A percentile compares a stretch with the other conserved stretches of the same genome.
Evolutionary conservation across 1,140 invertebrate species (phyloP).

Genomic region (Dreissena polymorpha): DNA sequence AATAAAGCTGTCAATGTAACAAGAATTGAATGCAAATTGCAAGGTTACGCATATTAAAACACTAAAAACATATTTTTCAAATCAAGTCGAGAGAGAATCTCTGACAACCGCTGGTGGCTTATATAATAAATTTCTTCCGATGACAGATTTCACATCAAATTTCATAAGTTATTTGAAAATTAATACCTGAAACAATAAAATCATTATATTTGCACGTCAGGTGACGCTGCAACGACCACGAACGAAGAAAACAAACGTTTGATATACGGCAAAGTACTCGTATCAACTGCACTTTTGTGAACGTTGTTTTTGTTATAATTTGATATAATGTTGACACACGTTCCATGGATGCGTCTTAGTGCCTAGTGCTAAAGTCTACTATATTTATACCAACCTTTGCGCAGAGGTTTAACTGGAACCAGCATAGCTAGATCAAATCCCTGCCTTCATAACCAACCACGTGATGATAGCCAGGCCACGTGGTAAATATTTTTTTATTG

Average conservation of each 20-base stretch:
- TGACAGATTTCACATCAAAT: background rate
- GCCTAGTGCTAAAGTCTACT: background rate
- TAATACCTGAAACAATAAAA: slow-evolving; percentile 11
- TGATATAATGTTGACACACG: background rate
- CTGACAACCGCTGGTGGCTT: background rate
- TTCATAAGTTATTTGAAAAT: slow-evolving; percentile 2
- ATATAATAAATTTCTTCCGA: slow-evolving; percentile 1
- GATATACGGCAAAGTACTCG: background rate
- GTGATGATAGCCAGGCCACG: no score
- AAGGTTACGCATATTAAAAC: background rate
- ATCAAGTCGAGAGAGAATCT: background rate
- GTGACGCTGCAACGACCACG: background rate
- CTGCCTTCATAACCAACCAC: no score
- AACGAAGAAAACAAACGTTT: background rate
- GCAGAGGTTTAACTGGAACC: no score
- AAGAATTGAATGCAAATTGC: background rate
- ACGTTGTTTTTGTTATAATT: background rate
- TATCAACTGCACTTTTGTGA: no score
- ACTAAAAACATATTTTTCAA: slow-evolving; percentile 3
- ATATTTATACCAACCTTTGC: background rate
- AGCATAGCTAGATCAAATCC: no score
- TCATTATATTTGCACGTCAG: background rate
- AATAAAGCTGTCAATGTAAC: slow-evolving; percentile 7
- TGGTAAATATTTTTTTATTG: background rate
- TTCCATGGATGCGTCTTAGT: background rate